Evolutionary conservation across 1,140 invertebrate species (phyloP).

Genomic region (Octopus bimaculoides): DNA sequence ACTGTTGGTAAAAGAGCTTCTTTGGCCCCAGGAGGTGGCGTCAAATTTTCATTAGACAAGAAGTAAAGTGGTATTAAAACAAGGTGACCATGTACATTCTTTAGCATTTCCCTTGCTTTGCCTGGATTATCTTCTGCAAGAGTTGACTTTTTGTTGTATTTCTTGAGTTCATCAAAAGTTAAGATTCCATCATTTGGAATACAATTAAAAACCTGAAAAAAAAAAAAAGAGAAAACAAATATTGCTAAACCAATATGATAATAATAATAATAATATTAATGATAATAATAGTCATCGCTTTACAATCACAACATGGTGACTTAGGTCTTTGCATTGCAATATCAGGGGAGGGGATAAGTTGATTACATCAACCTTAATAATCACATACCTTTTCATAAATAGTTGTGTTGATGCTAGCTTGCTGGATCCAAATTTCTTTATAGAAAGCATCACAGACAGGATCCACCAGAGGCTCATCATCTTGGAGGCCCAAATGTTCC

Average conservation of each 20-base stretch:
- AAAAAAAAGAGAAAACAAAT: conserved; percentile 1
- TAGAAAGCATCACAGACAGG: conserved; percentile 68
- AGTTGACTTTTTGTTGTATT: conserved; percentile 68
- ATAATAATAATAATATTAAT: too few relatives aligned
- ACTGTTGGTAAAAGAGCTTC: conserved; percentile 65
- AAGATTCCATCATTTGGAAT: conserved; percentile 78
- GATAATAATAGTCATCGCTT: too few relatives aligned
- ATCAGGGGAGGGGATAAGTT: background rate
- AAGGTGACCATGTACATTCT: conserved; percentile 74
- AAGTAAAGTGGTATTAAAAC: conserved; percentile 85
- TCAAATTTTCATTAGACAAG: conserved; percentile 73
- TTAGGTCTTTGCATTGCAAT: too few relatives aligned
- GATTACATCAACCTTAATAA: background rate
- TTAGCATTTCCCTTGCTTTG: conserved; percentile 68
- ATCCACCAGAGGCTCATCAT: conserved; percentile 61
- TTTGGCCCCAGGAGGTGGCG: conserved; percentile 74
- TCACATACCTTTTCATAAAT: conserved; percentile 77
- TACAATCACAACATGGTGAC: too few relatives aligned
- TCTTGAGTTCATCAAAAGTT: conserved; percentile 71
- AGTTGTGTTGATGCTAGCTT: conserved; percentile 76
- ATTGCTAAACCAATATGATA: too few relatives aligned
- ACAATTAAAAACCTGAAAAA: conserved; percentile 71
- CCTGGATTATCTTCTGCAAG: conserved; percentile 70
- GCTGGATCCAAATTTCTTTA: conserved; percentile 74
- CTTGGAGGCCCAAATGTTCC: conserved; percentile 78